Evolutionary conservation across 2,888 invertebrate species (phyloP).

Genomic region (Pantelozetes paolii): DNA sequence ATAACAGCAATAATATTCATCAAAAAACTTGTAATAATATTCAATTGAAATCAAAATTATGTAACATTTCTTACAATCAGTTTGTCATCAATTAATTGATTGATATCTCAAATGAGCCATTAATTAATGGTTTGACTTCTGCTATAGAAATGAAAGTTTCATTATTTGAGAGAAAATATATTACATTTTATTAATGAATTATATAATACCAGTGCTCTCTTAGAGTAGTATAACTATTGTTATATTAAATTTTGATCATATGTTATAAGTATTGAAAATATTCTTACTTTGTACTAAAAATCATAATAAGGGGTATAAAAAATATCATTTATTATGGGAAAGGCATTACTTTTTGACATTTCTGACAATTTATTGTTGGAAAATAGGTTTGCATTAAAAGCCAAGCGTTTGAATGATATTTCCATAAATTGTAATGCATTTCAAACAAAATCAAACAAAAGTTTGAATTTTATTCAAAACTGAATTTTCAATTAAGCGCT

Average conservation of each 20-base stretch:
- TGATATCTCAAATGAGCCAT: too few relatives aligned
- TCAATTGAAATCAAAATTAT: too few relatives aligned
- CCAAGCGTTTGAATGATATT: not conserved
- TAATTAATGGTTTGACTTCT: too few relatives aligned
- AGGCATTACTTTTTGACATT: constrained; percentile 1
- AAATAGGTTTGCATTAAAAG: not conserved
- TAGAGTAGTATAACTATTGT: not conserved
- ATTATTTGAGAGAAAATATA: not conserved
- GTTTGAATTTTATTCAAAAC: too few relatives aligned
- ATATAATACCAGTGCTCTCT: not conserved
- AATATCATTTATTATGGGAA: not conserved
- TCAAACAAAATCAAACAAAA: not conserved
- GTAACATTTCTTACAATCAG: too few relatives aligned
- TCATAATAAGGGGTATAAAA: not conserved
- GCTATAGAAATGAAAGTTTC: too few relatives aligned
- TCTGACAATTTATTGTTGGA: not conserved
- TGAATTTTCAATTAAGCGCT: not conserved
- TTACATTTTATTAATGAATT: not conserved
- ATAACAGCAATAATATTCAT: too few relatives aligned
- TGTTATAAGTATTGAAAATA: not conserved
- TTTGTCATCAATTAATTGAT: too few relatives aligned
- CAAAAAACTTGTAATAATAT: too few relatives aligned
- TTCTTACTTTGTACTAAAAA: not conserved
- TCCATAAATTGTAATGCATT: not conserved
- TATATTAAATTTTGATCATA: not conserved